Base-by-base conservation (phyloP, 2,797 vertebrate species). In the Rallus crepitans region DNA sequence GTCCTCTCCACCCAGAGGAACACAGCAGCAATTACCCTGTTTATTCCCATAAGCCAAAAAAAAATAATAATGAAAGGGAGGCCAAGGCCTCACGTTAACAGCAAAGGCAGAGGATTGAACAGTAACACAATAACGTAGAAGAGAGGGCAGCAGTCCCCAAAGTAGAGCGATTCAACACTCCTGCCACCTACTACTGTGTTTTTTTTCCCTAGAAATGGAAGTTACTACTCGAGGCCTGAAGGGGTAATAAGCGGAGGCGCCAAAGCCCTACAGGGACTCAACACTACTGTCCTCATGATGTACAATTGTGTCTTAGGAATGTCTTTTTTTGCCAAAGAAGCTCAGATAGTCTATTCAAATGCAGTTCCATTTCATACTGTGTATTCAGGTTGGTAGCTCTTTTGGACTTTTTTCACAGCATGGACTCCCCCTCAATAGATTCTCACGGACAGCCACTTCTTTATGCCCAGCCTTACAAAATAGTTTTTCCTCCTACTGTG, bases 331-430 rank as follows among this genome's bases (percentile, higher is more conserved):
- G 89, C 55, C 61, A 91, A 71, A 57, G n/a, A 76, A 85, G 45
- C 87, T 95, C 83, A 92, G 69, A 57, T 53, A 50, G 45, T 66
- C 82, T 56, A 6, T 87, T 93, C 73, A 96, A 86, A 90, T 33
- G 88, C 45, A 61, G 40, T 92, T 79, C 70, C 33, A 63, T 65
- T 92, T 72, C 61, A 79, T 23, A 87, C 55, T 25, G 73, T 77
- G 88, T 79, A 92, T 76, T 94, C 70, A 84, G n/a, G 61, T 76
- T 76, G 56, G 86, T 37, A 42, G 37, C 57, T 85, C 72, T 86
- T 86, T 40, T 59, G 71, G 87, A 92, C 87, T 94, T 93, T 92
- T 90, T 85, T 87, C 86, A 91, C 86, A 95, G 88, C 80, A 90
- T 71, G 80, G 82, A 84, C 65, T 88, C 80, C 53, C 82, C n/a